Conservation (phyloP, 2,888 invertebrate genomes). For the Acanthoscelides obtectus region DNA sequence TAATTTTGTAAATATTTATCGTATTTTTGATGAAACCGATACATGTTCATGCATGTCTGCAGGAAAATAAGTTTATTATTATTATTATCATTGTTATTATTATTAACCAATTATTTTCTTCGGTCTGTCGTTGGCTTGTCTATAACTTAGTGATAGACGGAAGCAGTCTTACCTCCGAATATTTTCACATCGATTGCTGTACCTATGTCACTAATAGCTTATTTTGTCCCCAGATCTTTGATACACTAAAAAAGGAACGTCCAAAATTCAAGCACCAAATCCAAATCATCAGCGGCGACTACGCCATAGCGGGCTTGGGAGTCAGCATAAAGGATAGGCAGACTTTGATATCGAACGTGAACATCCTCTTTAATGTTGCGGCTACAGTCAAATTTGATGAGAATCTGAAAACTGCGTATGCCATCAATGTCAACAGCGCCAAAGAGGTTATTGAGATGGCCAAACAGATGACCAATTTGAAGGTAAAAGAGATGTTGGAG, state of each 20-base stretch:
- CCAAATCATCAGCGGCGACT: constrained; percentile 64
- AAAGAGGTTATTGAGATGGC: constrained; percentile 70
- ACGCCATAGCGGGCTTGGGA: constrained; percentile 61
- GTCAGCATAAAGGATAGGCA: constrained; percentile 58
- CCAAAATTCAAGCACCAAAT: constrained; percentile 64
- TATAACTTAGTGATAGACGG: too few relatives aligned
- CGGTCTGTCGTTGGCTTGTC: too few relatives aligned
- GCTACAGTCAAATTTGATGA: constrained; percentile 91
- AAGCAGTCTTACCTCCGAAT: too few relatives aligned
- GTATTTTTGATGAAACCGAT: too few relatives aligned
- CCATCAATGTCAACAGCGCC: constrained; percentile 76
- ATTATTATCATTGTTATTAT: too few relatives aligned
- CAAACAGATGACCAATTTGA: constrained; percentile 64
- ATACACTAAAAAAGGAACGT: constrained; percentile 49
- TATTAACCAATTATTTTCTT: too few relatives aligned
- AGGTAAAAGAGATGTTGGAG: constrained; percentile 48
- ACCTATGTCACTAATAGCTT: too few relatives aligned
- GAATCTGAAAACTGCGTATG: constrained; percentile 68
- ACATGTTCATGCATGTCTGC: too few relatives aligned
- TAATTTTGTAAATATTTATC: too few relatives aligned
- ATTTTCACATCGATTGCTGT: too few relatives aligned
- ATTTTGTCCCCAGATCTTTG: constrained; percentile 48
- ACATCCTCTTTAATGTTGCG: constrained; percentile 79
- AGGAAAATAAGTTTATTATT: too few relatives aligned
- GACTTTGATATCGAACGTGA: constrained; percentile 59